Evolutionary conservation across 2,888 invertebrate species (phyloP).

Genomic region (Polyploca ridens): DNA sequence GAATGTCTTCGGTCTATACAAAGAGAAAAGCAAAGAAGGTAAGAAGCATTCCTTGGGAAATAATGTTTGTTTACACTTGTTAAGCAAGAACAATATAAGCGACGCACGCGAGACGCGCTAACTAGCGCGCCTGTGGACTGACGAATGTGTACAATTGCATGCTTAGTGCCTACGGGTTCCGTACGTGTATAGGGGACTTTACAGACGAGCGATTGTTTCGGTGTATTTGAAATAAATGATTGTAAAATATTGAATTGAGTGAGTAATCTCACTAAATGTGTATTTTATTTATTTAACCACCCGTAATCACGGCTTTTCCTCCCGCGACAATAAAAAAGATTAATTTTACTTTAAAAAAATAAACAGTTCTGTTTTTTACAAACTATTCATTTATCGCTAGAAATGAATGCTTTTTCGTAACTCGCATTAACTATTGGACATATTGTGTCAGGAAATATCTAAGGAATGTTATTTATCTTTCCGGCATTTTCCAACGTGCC

Average conservation of each 20-base stretch:
- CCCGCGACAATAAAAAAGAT: too few relatives aligned
- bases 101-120: slow-evolving; percentile 35
- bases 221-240: background rate
- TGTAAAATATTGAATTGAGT: too few relatives aligned
- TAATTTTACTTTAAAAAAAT: too few relatives aligned
- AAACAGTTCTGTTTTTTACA: too few relatives aligned
- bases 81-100: slow-evolving; percentile 34
- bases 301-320: too few relatives aligned
- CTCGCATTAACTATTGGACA: background rate
- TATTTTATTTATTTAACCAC: too few relatives aligned
- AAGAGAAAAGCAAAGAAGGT: background rate
- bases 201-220: background rate
- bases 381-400: too few relatives aligned
- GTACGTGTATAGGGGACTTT: background rate
- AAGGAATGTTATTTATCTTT: slow-evolving; percentile 11
- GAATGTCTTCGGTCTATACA: background rate
- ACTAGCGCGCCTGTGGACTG: slow-evolving; percentile 44
- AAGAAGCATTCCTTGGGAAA: slow-evolving; percentile 18
- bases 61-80: slow-evolving; percentile 41
- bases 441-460: slow-evolving; percentile 20
- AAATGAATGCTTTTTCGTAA: background rate
- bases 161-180: slow-evolving; percentile 23
- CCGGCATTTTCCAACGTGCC: slow-evolving; percentile 8
- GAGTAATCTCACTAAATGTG: too few relatives aligned
- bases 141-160: slow-evolving; percentile 51